Evolutionary conservation across 2,113 vertebrate species (phyloP).

Genomic region (Crotophaga sulcirostris): DNA sequence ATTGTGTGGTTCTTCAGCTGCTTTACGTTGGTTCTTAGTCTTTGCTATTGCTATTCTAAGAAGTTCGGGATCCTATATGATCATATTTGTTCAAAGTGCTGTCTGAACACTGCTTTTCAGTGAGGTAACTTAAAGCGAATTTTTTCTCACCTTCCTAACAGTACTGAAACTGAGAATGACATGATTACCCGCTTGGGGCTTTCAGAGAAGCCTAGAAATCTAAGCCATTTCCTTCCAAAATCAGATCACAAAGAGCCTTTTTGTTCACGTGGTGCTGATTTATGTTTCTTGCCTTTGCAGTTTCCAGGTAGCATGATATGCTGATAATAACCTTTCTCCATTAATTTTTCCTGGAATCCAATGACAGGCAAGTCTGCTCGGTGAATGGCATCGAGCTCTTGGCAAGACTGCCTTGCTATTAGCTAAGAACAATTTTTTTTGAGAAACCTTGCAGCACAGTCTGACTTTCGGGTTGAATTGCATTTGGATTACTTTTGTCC

Average conservation of each 20-base stretch:
- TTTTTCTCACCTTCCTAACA: background rate
- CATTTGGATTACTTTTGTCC: background rate
- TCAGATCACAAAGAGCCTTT: background rate
- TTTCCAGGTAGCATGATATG: background rate
- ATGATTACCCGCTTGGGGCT: background rate
- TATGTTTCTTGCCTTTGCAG: background rate
- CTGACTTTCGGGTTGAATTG: background rate
- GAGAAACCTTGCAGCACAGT: background rate
- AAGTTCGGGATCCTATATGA: background rate
- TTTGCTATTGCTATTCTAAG: background rate
- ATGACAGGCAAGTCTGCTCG: background rate
- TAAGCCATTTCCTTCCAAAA: background rate
- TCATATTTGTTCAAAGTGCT: background rate
- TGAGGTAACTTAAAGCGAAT: background rate
- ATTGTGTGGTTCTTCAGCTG: background rate
- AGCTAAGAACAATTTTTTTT: background rate
- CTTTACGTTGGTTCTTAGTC: background rate
- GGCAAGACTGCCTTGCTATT: background rate
- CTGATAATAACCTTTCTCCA: background rate
- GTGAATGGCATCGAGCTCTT: background rate
- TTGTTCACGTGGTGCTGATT: background rate
- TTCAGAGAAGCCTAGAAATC: background rate
- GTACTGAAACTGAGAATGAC: background rate
- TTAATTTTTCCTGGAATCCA: background rate
- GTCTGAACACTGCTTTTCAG: background rate